Conservation (phyloP, 37 sponge, comb jelly and placozoan genomes). For the Haliclona indistincta region DNA sequence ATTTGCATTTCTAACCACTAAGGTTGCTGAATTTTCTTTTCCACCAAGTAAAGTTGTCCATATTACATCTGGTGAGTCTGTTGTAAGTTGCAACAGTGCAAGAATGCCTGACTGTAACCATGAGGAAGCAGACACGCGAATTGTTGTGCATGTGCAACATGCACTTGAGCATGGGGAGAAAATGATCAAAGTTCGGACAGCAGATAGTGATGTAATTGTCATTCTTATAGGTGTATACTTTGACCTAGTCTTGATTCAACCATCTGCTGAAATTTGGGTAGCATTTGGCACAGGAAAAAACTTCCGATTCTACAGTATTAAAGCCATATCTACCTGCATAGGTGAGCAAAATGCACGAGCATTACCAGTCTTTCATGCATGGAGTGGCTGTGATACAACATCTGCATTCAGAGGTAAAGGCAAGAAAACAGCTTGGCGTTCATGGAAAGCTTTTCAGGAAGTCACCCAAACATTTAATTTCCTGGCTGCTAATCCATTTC, state of each 20-base stretch:
- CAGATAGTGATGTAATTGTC: constrained; percentile 31
- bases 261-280: constrained; percentile 35
- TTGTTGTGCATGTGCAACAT: constrained; percentile 29
- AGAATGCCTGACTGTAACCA: constrained; percentile 31
- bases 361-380: constrained; percentile 40
- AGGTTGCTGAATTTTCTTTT: neutral
- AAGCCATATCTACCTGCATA: constrained; percentile 16
- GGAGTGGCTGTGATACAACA: constrained; percentile 28
- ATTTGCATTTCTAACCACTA: constrained; percentile 37
- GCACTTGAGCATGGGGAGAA: constrained; percentile 24
- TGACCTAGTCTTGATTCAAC: constrained; percentile 27
- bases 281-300: constrained; percentile 47
- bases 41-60: constrained; percentile 12
- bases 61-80: constrained; percentile 39
- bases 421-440: constrained; percentile 23
- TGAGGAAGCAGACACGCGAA: constrained; percentile 44
- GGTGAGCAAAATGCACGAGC: constrained; percentile 16
- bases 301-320: constrained; percentile 28
- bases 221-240: constrained; percentile 28
- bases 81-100: constrained; percentile 6
- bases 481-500: neutral
- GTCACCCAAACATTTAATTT: neutral
- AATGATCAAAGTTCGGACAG: constrained; percentile 22
- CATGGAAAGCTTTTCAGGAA: constrained; percentile 12
- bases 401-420: constrained; percentile 42